Conservation (phyloP, 2,797 vertebrate genomes). For the Psittacula echo region DNA sequence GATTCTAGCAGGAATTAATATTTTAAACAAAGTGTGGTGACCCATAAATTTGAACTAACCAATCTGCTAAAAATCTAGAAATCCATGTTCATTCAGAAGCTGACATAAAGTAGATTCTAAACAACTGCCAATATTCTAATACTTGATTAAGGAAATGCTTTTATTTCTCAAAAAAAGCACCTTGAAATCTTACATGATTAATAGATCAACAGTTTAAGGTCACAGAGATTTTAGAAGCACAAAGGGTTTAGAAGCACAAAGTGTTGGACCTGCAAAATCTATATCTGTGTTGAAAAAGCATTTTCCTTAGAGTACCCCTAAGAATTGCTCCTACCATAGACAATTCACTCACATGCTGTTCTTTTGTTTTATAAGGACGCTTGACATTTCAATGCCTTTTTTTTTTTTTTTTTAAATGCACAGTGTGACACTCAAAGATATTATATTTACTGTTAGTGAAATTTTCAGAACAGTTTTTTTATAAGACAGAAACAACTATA, state of each 20-base stretch:
- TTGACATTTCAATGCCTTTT: conserved; percentile 22
- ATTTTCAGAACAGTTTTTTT: background rate
- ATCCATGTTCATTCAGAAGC: background rate
- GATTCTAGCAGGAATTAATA: background rate
- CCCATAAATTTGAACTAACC: background rate
- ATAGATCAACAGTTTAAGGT: background rate
- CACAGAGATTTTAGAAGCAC: background rate
- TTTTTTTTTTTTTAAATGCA: background rate
- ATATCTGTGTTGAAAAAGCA: background rate
- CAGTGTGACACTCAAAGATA: background rate
- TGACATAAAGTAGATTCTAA: background rate
- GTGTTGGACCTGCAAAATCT: background rate
- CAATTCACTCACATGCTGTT: background rate
- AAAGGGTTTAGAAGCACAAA: background rate
- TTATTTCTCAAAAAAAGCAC: background rate
- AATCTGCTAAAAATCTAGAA: background rate
- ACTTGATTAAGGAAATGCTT: background rate
- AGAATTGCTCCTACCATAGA: background rate
- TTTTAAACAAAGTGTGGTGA: background rate
- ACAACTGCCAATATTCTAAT: background rate
- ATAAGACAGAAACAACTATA: background rate
- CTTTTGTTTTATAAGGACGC: background rate
- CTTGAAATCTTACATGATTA: background rate
- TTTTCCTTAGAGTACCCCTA: background rate
- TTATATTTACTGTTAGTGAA: conserved; percentile 5